Base-by-base conservation (phyloP, 2,113 vertebrate species). In the Mormyrus iriodes region DNA sequence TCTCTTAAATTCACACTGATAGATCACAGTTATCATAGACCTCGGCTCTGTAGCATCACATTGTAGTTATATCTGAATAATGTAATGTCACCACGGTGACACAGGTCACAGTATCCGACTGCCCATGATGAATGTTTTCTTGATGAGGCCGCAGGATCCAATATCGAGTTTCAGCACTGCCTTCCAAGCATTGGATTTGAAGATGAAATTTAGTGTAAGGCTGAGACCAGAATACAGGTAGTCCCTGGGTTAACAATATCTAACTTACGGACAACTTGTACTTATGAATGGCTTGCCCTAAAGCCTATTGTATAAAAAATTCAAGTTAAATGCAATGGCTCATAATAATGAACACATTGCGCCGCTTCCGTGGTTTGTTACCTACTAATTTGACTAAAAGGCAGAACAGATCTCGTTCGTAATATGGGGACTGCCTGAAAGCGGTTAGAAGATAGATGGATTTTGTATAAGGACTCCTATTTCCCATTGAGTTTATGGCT, bases 121-220 rank as follows among this genome's bases (percentile, higher is more conserved):
- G 51, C 49, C 51, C 31, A 82, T 82, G 49, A 88, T 83, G 19
- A 82, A 88, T 88, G 88, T 82, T 52, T 82, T 88, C 73, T 69
- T 73, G 27, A 35, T 51, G 44, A 82, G 31, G 69, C 31, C 2
- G 9, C 69, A 35, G 65, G 53, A 21, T 52, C 13, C 27, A 79
- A 76, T 49, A 44, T 49, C 35, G 65, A 35, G 6, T 88, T 88
- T 88, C 88, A 82, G 44, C 48, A 82, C 51, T 53, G 21, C 73
- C 7, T 53, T 52, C 21, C 13, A 21, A 82, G 27, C 55, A 42
- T 51, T 31, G 31, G 48, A 88, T 83, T 82, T 79, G 27, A 82
- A 42, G 73, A 82, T 88, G 76, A 53, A 88, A 76, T 76, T 76
- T 76, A 19, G 31, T 76, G 17, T 6, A 76, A 19, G 69, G 31